phyloP scores from a whole-genome alignment of 2,888 invertebrate genomes.

The Acanthosepion esculentum region DNA sequence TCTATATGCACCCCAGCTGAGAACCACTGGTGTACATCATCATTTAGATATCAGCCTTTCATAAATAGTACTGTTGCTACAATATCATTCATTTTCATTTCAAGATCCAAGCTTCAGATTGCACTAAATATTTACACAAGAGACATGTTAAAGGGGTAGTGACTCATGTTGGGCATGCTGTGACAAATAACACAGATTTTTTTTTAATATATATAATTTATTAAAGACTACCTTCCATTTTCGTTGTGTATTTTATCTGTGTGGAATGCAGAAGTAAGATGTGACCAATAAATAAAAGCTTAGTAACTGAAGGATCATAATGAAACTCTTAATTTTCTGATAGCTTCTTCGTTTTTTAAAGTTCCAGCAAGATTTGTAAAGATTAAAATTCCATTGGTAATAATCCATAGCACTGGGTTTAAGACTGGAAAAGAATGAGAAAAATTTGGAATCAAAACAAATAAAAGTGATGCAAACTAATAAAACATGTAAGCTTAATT shows the following conservation, averaged over 20 bases:
- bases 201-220: not conserved
- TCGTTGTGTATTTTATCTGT: not conserved
- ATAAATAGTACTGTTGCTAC: too few species aligned
- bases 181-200: too few species aligned
- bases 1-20: too few species aligned
- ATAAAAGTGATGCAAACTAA: not conserved
- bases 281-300: not conserved
- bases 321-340: not conserved
- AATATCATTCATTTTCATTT: not conserved
- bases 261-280: not conserved
- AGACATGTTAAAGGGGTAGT: not conserved
- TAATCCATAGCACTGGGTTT: not conserved
- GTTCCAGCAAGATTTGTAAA: not conserved
- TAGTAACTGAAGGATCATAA: not conserved
- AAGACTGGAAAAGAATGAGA: not conserved
- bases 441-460: not conserved
- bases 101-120: not conserved
- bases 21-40: not conserved
- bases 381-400: not conserved
- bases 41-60: not conserved
- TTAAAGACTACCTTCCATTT: not conserved
- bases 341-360: not conserved
- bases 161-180: not conserved
- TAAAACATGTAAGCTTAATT: not conserved
- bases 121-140: not conserved